These are phyloP conservation scores for Drosophila sturtevanti DNA, from an alignment of 1,140 invertebrate species.

Conservation along the genomic window DNA sequence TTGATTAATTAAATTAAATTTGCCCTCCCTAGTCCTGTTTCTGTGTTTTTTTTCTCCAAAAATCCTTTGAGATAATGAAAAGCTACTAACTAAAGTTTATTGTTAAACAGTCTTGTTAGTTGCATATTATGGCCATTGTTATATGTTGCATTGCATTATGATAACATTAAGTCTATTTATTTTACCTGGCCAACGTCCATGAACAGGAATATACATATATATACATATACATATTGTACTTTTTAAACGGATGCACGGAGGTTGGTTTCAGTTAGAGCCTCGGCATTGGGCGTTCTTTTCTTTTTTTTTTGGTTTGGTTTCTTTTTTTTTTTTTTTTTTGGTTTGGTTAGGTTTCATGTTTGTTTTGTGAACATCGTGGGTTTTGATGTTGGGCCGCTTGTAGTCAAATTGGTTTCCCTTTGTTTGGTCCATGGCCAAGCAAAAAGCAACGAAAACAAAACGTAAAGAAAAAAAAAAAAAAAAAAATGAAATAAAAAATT, in stretches of 20 bases:
- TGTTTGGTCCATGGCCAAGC: constrained; percentile 50
- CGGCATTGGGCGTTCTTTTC: constrained; percentile 19
- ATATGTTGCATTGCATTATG: constrained; percentile 40
- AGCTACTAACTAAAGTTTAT: background rate
- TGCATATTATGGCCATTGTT: constrained; percentile 6
- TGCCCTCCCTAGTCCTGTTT: no score
- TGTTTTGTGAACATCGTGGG: constrained; percentile 47
- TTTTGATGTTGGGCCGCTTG: constrained; percentile 72
- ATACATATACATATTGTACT: background rate
- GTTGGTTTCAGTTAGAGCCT: background rate
- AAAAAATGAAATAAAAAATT: constrained; percentile 37
- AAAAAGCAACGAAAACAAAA: constrained; percentile 24
- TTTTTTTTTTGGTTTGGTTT: background rate
- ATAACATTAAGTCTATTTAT: constrained; percentile 27
- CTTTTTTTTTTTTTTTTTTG: background rate
- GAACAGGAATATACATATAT: background rate
- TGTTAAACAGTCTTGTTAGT: constrained; percentile 33
- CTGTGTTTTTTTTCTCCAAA: no score
- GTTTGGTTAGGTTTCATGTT: constrained; percentile 46
- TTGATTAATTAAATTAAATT: no score
- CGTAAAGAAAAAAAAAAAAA: constrained; percentile 8
- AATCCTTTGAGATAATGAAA: no score
- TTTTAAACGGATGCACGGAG: background rate
- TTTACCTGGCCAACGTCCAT: background rate
- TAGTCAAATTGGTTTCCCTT: constrained; percentile 76